Percentiles rank a stretch among this genome's conserved stretches.
These are phyloP conservation scores for Yasuhikotakia modesta DNA, from an alignment of 2,797 vertebrate genomes.

Conservation along the genomic window DNA sequence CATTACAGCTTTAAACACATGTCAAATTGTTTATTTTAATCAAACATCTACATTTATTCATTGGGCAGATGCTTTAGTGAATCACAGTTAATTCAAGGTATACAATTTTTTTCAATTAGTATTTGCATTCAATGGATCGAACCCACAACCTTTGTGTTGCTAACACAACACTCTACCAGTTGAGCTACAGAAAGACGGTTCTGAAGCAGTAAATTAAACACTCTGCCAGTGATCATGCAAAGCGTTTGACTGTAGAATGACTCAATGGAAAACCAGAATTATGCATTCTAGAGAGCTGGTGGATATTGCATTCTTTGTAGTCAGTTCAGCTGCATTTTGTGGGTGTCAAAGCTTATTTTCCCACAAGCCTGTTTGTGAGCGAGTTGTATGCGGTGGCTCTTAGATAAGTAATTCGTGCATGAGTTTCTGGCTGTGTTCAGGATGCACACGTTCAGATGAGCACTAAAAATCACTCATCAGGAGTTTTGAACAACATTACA, in stretches of 20 bases:
- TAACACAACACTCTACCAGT: no score
- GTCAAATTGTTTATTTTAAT: no score
- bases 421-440: slow-evolving; percentile 41
- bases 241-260: not conserved
- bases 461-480: slow-evolving; percentile 62
- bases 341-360: not conserved
- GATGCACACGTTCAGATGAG: slow-evolving; percentile 35
- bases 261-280: not conserved
- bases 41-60: no score
- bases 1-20: no score
- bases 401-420: slow-evolving; percentile 16
- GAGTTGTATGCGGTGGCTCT: slow-evolving; percentile 22
- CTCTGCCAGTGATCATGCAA: not conserved
- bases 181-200: no score
- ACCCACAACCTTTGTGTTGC: no score
- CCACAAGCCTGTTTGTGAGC: slow-evolving; percentile 1
- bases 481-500: slow-evolving; percentile 63
- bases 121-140: no score
- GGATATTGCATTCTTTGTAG: not conserved
- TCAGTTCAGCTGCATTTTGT: not conserved
- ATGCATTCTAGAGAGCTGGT: not conserved
- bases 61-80: no score
- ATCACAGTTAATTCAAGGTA: no score
- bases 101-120: no score
- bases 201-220: not conserved